Conservation (phyloP, 2,888 invertebrate species). For the Arge pagana region DNA sequence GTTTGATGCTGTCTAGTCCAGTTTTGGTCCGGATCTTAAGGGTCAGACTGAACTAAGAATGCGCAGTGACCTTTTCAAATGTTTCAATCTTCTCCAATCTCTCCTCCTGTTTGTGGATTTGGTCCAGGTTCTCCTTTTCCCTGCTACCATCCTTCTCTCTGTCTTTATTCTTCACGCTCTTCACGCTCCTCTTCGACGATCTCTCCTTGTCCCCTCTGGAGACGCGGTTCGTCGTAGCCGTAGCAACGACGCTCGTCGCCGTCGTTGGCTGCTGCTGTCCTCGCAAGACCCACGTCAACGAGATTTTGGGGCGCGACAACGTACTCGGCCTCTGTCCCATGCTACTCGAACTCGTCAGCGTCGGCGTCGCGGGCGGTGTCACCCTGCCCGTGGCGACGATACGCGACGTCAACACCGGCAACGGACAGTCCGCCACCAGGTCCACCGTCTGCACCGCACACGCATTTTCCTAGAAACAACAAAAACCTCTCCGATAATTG, state of each 20-base stretch:
- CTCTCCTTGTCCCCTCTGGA: conserved; percentile 35
- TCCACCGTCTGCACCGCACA: conserved; percentile 46
- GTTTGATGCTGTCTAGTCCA: too few relatives aligned
- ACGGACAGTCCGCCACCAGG: conserved; percentile 50
- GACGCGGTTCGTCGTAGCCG: conserved; percentile 20
- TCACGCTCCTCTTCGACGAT: conserved; percentile 41
- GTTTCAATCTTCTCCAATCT: conserved; percentile 36
- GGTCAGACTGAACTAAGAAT: neutral
- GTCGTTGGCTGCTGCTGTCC: conserved; percentile 61
- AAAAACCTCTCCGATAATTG: too few relatives aligned
- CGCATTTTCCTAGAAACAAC: conserved; percentile 26
- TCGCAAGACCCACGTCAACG: conserved; percentile 76
- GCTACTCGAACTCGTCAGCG: conserved; percentile 34
- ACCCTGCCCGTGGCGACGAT: conserved; percentile 29
- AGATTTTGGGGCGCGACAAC: conserved; percentile 65
- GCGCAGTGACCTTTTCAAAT: conserved; percentile 30
- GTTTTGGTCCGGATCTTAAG: conserved; percentile 10
- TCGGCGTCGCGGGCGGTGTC: conserved; percentile 14
- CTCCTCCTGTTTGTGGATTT: conserved; percentile 37
- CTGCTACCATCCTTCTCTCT: conserved; percentile 37
- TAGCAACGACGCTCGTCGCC: conserved; percentile 46
- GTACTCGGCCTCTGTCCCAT: conserved; percentile 53
- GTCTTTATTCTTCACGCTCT: conserved; percentile 31
- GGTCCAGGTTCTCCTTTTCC: conserved; percentile 39
- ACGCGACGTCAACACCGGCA: conserved; percentile 33